Base-by-base conservation (phyloP, 2,113 vertebrate genomes). In the Protobothrops mucrosquamatus region DNA sequence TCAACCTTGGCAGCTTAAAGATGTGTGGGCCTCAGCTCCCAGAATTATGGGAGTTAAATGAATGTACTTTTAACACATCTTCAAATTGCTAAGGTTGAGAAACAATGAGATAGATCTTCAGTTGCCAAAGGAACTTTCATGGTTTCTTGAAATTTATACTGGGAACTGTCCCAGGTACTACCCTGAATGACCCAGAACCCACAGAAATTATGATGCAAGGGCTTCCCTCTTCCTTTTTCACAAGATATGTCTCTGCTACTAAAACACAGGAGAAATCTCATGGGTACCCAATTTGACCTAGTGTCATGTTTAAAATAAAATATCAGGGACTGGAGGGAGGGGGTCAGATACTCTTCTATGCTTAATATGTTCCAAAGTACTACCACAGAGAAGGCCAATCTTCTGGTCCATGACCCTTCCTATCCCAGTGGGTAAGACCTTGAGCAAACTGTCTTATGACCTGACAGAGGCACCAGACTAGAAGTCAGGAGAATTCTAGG, bases 121-220 rank as follows among this genome's bases (percentile, higher is more conserved):
- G 52, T 39, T 54, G 20, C 24, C 11, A 52, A 55, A 81, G 51
- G 20, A 24, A 81, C 89, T 54, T 51, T 12, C 61, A 74, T 69
- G 29, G 29, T n/a, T 90, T 69, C 89, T 51, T 52, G 51, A 69
- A 81, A 34, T 81, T 34, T 55, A 1, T n/a, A 81, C 48, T 91
- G 64, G 48, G 89, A 91, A 64, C 89, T 91, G 48, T 91, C 89
- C 64, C 89, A 54, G 61, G 89, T 81, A 24, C 64, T 91, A n/a
- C 51, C 64, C 51, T 90, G 29, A 10, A 39, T 18, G 89, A 81
- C 64, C 89, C 20, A 12, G 39, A 34, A 20, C 59, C 46, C 48
- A 54, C 4, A 61, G 20, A 22, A 54, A 69, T 14, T 81, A 22
- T 54, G 20, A 54, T 26, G 48, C 9, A 24, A 34, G 8, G 46